phyloP scores from a whole-genome alignment of 2,113 vertebrate species.

The Erpornis zantholeuca region DNA sequence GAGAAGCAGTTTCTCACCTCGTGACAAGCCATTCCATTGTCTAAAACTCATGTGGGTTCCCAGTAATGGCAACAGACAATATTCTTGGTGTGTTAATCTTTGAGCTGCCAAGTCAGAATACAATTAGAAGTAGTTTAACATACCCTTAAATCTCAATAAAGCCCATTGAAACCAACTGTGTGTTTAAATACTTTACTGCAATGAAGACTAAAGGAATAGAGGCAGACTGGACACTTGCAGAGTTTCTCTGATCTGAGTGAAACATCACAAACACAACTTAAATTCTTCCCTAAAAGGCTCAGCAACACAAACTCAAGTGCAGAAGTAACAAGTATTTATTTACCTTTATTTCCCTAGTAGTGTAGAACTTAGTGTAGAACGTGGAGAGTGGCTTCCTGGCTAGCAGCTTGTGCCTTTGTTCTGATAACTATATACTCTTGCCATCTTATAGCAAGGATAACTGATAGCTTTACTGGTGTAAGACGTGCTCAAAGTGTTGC shows the following conservation, averaged over 20 bases:
- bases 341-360: not conserved
- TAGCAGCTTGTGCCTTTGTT: not conserved
- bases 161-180: not conserved
- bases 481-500: not conserved
- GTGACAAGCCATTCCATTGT: not conserved
- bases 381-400: not conserved
- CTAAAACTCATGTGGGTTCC: not conserved
- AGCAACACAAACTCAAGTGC: not conserved
- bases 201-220: not conserved
- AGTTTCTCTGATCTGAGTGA: not conserved
- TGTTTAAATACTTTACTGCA: not conserved
- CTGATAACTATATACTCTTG: not conserved
- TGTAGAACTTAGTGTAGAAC: not conserved
- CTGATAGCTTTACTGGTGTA: not conserved
- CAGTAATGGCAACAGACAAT: not conserved
- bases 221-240: not conserved
- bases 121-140: not conserved
- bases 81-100: not conserved
- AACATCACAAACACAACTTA: not conserved
- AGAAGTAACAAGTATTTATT: not conserved
- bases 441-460: not conserved
- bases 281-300: not conserved
- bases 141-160: not conserved
- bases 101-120: not conserved
- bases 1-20: not conserved